Base-by-base conservation (phyloP, 2,888 invertebrate genomes). In the Rhagonycha lutea region DNA sequence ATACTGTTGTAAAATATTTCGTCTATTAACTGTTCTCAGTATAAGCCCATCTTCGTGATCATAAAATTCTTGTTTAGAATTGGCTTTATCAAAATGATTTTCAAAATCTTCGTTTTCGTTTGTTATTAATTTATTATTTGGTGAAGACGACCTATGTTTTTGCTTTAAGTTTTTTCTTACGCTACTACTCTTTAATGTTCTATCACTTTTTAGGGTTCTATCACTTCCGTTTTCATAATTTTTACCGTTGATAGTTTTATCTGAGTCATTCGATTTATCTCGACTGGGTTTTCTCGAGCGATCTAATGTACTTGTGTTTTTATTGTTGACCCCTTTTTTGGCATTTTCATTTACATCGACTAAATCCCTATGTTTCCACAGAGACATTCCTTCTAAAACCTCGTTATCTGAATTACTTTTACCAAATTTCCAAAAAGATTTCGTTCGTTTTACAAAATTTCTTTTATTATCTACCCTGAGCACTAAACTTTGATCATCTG, bases 341-440 rank as follows among this genome's bases (percentile, higher is more conserved):
- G 2, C 47, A n/a, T 70, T 69, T 61, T 73, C 79, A 63, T 77
- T 68, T 87, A 94, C 92, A 81, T 94, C 95, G 0, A 96, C 95
- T 77, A 96, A 90, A 81, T 96, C 95, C 47, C 95, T 90, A 85
- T 96, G 96, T 84, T 94, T 93, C 96, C 96, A 96, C 72, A 96
- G 89, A 0, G 95, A 92, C 95, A 96, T 96, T 0, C 96, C 96
- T 83, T 95, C 95, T 83, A 96, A 89, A 70, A 95, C 94, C 78
- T 95, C 95, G 81, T 91, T 91, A 73, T 93, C 92, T 14, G 91
- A 91, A 2, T 91, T 92, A 70, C 89, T 89, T 73, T 93, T 91
- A 23, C 95, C 93, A 83, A 96, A 95, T 83, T 94, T 93, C 96
- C 96, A 96, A 84, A 96, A 94, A 0, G 95, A 95, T 85, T 95